Evolutionary conservation across 35 echinoderm and acorn worm species (phyloP), one percentile per base, ranked within the genome.

Genomic region (Ophiothrix spiculata): DNA sequence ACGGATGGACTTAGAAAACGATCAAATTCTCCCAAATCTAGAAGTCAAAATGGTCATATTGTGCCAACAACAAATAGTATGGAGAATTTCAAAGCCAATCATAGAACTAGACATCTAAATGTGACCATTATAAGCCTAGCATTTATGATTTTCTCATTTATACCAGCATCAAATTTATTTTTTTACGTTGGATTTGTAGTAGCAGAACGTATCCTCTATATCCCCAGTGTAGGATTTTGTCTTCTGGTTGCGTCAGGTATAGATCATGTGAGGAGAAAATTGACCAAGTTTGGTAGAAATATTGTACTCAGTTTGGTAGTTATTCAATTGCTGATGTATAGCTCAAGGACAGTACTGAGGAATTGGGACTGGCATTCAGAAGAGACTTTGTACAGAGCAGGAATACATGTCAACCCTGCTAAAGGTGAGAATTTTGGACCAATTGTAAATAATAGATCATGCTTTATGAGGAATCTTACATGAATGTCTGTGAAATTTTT

Each of bases 121-220:
- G 87, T 88, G 0, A 38, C 94, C 33, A 86, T 94, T n/a, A 77
- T 94, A 10, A 81, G 87, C 39, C 77, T 93, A 38, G 79, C 92
- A 16, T 81, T 99, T 1, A 80, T 99, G 32, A 82, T 99, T 16
- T 89, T 99, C 33, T 86, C 96, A 0, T 99, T 99, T 69, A 80
- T 99, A 19, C 92, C 92, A 13, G 96, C 96, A 36, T 86, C 96
- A 10, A 99, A 99, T 79, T 23, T 94, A 32, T 91, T 99, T 54
- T 94, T 94, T 79, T 99, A 99, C 81, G 96, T 99, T 0, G 96
- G 96, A 23, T 99, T 99, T 38, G 96, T 99, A 23, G 77, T 99
- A 0, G 96, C 96, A 0, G 96, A 99, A 80, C 85, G 96, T 1
- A 88, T 99, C 75, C 83, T 99, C 0, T 99, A 99, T 79, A 99